Conservation (phyloP, 2,113 vertebrate genomes). For the Cynocephalus volans region DNA sequence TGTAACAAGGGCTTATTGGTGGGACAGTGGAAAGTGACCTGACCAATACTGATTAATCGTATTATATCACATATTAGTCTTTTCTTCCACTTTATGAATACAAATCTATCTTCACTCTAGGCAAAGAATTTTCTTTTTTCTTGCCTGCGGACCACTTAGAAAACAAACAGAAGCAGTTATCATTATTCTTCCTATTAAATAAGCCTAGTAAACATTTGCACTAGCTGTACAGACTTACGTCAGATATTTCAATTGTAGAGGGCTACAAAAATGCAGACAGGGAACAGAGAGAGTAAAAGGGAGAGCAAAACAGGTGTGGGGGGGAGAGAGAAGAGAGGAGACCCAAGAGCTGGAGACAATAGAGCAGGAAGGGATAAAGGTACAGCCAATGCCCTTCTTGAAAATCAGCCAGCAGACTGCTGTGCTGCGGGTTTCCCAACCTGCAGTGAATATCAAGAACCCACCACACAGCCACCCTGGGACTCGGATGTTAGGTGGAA, state of each 20-base stretch:
- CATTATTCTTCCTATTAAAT: constrained; percentile 88
- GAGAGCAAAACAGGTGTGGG: neutral
- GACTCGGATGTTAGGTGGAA: neutral
- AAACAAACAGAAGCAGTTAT: constrained; percentile 85
- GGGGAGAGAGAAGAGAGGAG: constrained; percentile 26
- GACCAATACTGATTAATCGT: constrained; percentile 52
- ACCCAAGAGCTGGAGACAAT: neutral
- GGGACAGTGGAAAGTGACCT: constrained; percentile 70
- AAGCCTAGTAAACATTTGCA: constrained; percentile 88
- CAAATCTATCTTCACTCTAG: constrained; percentile 67
- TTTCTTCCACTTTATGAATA: constrained; percentile 45
- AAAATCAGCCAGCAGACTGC: neutral
- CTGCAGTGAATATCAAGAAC: neutral
- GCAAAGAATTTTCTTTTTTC: constrained; percentile 80
- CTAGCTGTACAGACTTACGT: constrained; percentile 85
- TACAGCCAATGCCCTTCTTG: constrained; percentile 9
- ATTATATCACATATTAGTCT: constrained; percentile 36
- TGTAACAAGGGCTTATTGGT: neutral
- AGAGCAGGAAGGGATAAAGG: neutral
- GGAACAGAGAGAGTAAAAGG: neutral
- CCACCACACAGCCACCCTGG: neutral
- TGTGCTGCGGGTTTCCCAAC: neutral
- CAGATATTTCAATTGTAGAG: constrained; percentile 79
- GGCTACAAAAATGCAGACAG: constrained; percentile 4
- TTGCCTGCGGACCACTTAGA: constrained; percentile 79